Conservation (phyloP, 2,888 invertebrate genomes). For the Synanthedon vespiformis region DNA sequence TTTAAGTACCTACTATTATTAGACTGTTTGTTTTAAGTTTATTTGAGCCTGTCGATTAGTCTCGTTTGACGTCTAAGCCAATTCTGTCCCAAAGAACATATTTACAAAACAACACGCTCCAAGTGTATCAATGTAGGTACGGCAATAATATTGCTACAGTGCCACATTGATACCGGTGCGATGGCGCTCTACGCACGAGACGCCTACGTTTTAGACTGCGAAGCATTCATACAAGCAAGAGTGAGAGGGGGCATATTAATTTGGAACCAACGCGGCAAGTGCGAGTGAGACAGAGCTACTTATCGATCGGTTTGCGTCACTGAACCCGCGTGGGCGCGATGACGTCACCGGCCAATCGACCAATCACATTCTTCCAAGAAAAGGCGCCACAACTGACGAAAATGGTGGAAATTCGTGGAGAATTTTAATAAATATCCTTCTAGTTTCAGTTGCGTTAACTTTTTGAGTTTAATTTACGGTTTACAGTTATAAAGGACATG, state of each 20-base stretch:
- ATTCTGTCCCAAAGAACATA: constrained; percentile 15
- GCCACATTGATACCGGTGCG: constrained; percentile 27
- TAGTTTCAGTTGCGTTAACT: not conserved
- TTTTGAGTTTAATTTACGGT: not conserved
- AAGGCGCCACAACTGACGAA: constrained; percentile 51
- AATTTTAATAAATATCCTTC: constrained; percentile 6
- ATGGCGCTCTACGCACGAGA: constrained; percentile 42
- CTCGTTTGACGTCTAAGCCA: not conserved
- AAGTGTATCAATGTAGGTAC: constrained; percentile 27
- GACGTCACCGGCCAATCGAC: constrained; percentile 52
- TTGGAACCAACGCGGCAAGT: constrained; percentile 5
- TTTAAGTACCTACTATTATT: not conserved
- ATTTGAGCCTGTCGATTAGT: not conserved
- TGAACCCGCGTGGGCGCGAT: constrained; percentile 61
- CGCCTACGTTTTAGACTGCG: constrained; percentile 59
- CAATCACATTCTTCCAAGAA: constrained; percentile 40
- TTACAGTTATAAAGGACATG: not conserved
- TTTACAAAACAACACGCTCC: constrained; percentile 42
- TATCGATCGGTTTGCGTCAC: constrained; percentile 69
- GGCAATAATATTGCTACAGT: constrained; percentile 25
- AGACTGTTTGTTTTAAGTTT: not conserved
- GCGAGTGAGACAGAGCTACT: constrained; percentile 25
- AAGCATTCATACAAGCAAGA: constrained; percentile 54
- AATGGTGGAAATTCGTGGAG: constrained; percentile 22
- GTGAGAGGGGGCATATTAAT: constrained; percentile 15